Evolutionary conservation across 2,113 vertebrate species (phyloP), one percentile per base, ranked within the genome.

Genomic region (Zeus faber): DNA sequence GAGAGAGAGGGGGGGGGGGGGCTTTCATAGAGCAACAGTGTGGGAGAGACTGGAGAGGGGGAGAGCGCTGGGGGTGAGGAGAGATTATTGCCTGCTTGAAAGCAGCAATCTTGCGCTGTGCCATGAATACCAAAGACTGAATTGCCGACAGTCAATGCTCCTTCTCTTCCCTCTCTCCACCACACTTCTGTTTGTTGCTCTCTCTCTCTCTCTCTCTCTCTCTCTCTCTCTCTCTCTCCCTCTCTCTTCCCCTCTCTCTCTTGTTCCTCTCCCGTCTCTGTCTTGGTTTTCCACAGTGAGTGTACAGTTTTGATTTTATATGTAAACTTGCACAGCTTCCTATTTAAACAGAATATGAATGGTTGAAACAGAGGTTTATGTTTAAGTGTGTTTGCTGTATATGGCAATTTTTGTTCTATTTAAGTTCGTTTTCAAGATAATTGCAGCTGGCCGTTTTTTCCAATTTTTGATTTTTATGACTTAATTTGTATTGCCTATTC

Each of bases 51-150:
- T 33, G 8, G 4, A 37, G 41, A 17, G 40, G 18, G 20, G 18
- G 41, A 22, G 2, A 11, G 20, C 1, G 41, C 6, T 1, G 41
- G 6, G 18, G 41, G 40, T 41, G 1, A 62, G 39, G 65, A 29
- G 65, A 69, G 75, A 82, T 80, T 72, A 79, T 71, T 79, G 68
- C 73, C 65, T 71, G 67, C 67, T 78, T 67, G 65, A 80, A 74
- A 76, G 67, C 75, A 79, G 70, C 75, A 73, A 74, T 76, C 67
- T 72, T 55, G 61, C 61, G 63, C 62, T 75, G 78, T 76, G 70
- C 66, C 60, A 70, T 82, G 80, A 81, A 81, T 81, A 80, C 73
- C 56, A 79, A 82, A 71, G 74, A 74, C 54, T 49, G 18, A 26
- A 66, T 62, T 49, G 73, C 70, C 47, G n/a, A 41, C 58, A 72